These are phyloP conservation scores for Samia ricini DNA, from an alignment of 1,140 invertebrate species.

Conservation along the genomic window DNA sequence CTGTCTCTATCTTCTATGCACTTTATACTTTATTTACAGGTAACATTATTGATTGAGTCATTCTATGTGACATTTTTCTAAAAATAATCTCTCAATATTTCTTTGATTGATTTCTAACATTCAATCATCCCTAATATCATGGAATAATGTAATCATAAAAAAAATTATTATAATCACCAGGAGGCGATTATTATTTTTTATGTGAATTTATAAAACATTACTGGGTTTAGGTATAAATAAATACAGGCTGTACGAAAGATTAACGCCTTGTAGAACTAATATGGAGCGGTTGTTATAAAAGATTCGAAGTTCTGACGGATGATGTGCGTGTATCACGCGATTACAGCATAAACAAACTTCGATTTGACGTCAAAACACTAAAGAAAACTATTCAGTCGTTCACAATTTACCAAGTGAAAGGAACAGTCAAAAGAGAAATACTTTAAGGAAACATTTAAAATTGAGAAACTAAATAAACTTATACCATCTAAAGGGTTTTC, in stretches of 20 bases:
- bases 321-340: constrained; percentile 31
- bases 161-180: too few relatives aligned
- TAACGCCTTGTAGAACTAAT: constrained; percentile 7
- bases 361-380: constrained; percentile 28
- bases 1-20: neutral
- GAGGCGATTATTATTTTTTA: neutral
- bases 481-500: too few relatives aligned
- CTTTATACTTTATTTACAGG: neutral
- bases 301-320: constrained; percentile 12
- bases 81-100: too few relatives aligned
- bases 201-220: neutral
- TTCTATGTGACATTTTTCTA: too few relatives aligned
- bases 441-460: neutral
- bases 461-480: neutral
- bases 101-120: too few relatives aligned
- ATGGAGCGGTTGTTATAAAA: constrained; percentile 25
- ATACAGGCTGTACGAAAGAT: neutral
- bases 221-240: neutral
- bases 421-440: neutral
- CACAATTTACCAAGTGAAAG: neutral
- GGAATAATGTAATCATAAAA: too few relatives aligned
- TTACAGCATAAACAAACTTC: constrained; percentile 28
- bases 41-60: neutral
- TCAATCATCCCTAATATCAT: too few relatives aligned
- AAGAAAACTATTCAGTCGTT: constrained; percentile 13